A percentile compares a stretch with the other conserved stretches of the same genome.
phyloP scores from a whole-genome alignment of 2,113 vertebrate species.

The Gadus macrocephalus region DNA sequence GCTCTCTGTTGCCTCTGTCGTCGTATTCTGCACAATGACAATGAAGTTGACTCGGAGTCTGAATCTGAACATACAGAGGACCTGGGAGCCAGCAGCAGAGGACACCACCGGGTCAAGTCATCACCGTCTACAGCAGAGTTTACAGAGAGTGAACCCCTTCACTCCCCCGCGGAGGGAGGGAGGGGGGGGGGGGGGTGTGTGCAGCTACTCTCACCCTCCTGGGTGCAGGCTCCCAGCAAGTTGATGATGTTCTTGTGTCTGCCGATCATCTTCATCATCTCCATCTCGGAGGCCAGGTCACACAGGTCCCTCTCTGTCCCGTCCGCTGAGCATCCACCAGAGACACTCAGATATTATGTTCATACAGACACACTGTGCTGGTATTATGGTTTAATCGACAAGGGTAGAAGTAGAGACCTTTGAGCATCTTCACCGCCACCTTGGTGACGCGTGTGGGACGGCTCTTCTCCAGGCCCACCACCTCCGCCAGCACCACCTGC shows the following conservation, averaged over 20 bases:
- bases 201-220: conserved; percentile 75
- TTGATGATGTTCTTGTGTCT: conserved; percentile 97
- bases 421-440: conserved; percentile 93
- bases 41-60: no score
- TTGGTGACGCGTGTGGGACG: conserved; percentile 82
- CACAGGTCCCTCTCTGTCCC: conserved; percentile 89
- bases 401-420: conserved; percentile 70
- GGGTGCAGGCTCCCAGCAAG: conserved; percentile 88
- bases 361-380: background rate
- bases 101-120: no score
- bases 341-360: background rate
- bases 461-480: conserved; percentile 82
- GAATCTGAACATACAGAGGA: no score
- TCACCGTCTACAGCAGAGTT: no score
- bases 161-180: background rate
- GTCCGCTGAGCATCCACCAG: conserved; percentile 68
- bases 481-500: conserved; percentile 86
- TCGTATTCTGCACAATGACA: no score
- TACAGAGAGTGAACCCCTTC: background rate
- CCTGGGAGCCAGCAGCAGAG: no score
- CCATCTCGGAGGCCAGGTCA: conserved; percentile 91
- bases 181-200: no score
- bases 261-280: conserved; percentile 98
- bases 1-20: no score
- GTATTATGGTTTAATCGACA: background rate